Conservation (phyloP, 2,113 vertebrate species). For the Syrrhaptes paradoxus region DNA sequence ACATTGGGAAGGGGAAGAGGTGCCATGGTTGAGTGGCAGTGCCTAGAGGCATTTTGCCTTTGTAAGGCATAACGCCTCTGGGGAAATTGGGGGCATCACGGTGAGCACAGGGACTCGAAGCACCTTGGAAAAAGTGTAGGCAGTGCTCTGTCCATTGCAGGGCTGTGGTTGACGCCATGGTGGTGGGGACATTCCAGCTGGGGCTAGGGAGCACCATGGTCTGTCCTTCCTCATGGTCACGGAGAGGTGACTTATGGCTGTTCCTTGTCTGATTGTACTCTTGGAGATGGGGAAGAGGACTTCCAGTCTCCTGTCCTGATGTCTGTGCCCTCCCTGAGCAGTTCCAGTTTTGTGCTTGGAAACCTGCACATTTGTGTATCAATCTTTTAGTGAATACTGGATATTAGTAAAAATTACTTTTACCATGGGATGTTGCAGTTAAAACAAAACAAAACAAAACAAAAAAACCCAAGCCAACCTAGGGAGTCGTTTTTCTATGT, state of each 20-base stretch:
- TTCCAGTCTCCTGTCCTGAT: not conserved
- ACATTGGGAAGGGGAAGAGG: constrained; percentile 51
- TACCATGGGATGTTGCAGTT: not conserved
- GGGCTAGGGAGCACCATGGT: not conserved
- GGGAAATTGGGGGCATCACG: constrained; percentile 25
- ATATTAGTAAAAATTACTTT: not conserved
- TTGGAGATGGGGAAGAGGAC: not conserved
- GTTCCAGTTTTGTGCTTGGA: not conserved
- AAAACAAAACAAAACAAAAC: not conserved
- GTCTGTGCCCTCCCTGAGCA: not conserved
- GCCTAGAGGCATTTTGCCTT: constrained; percentile 63
- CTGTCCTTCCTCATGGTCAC: not conserved
- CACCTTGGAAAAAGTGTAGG: constrained; percentile 39
- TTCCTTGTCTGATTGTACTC: not conserved
- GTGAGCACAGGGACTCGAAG: constrained; percentile 30
- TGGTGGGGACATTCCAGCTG: not conserved
- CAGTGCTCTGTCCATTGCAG: not conserved
- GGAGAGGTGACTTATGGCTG: not conserved
- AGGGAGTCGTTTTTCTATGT: not conserved
- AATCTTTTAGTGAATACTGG: not conserved
- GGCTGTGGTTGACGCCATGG: not conserved
- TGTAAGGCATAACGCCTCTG: constrained; percentile 56
- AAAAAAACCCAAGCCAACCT: not conserved
- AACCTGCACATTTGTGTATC: not conserved
- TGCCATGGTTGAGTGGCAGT: constrained; percentile 60